Percentiles rank a stretch among this genome's conserved stretches.
These are phyloP conservation scores for Acleris sparsana DNA, from an alignment of 2,888 invertebrate species.

Conservation along the genomic window DNA sequence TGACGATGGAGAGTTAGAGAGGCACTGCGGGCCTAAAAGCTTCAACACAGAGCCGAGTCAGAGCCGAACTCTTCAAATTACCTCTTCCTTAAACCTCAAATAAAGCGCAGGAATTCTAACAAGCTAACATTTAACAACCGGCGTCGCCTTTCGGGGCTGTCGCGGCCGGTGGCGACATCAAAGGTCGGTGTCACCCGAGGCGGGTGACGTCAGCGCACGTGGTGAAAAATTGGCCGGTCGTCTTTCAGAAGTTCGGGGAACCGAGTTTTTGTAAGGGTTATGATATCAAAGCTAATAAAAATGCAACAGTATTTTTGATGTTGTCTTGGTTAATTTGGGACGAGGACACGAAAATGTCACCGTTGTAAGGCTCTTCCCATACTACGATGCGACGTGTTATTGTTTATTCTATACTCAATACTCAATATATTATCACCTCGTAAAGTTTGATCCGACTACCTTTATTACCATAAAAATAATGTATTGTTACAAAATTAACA, in stretches of 20 bases:
- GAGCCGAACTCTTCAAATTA: constrained; percentile 10
- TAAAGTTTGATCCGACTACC: no score
- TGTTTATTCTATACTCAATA: no score
- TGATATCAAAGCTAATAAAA: constrained; percentile 5
- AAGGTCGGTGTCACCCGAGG: constrained; percentile 49
- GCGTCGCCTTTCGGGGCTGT: constrained; percentile 36
- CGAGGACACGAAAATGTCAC: no score
- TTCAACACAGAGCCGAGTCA: background rate
- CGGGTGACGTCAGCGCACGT: constrained; percentile 43
- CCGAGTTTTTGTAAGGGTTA: constrained; percentile 16
- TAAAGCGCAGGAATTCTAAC: constrained; percentile 32
- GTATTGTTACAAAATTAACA: no score
- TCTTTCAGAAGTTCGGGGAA: constrained; percentile 19
- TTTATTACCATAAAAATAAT: no score
- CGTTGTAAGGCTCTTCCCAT: no score
- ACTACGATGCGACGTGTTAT: no score
- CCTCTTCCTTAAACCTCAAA: constrained; percentile 17
- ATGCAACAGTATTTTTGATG: background rate
- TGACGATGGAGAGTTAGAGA: no score
- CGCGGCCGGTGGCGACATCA: constrained; percentile 46
- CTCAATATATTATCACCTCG: no score
- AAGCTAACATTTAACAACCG: constrained; percentile 32
- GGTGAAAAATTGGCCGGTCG: constrained; percentile 8
- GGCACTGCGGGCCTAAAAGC: no score
- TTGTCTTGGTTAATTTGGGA: no score